Evolutionary conservation across 2,113 vertebrate genomes (phyloP).

Genomic region (Odontesthes bonariensis): DNA sequence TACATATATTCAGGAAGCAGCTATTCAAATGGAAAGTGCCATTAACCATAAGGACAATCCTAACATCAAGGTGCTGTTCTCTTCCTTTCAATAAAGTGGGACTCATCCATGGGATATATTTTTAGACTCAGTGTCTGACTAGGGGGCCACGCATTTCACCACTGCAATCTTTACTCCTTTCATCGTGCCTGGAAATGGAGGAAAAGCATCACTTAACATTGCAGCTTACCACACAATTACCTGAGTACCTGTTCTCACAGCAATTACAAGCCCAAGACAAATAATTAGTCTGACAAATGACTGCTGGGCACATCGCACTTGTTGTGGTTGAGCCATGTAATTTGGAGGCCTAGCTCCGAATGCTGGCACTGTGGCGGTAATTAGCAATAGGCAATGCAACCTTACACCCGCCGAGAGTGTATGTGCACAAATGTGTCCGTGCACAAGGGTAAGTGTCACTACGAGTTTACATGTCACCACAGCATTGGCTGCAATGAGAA

Average conservation of each 20-base stretch:
- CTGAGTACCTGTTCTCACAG: constrained; percentile 83
- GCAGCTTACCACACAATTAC: constrained; percentile 83
- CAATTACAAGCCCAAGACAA: constrained; percentile 85
- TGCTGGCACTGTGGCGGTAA: constrained; percentile 77
- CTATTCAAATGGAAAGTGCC: constrained; percentile 55
- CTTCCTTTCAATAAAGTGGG: constrained; percentile 40
- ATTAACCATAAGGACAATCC: constrained; percentile 63
- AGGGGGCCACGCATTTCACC: constrained; percentile 60
- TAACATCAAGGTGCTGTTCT: constrained; percentile 67
- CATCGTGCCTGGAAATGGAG: constrained; percentile 74
- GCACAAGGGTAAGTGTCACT: constrained; percentile 17
- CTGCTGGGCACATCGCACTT: constrained; percentile 81
- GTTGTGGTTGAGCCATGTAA: constrained; percentile 85
- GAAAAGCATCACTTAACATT: constrained; percentile 81
- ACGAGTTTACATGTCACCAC: constrained; percentile 62
- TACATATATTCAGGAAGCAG: constrained; percentile 64
- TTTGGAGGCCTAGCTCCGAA: constrained; percentile 78
- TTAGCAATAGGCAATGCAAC: constrained; percentile 80
- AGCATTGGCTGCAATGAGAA: constrained; percentile 58
- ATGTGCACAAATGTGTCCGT: constrained; percentile 19
- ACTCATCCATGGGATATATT: constrained; percentile 60
- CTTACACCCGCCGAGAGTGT: constrained; percentile 70
- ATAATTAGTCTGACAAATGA: constrained; percentile 87
- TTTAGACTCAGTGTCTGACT: constrained; percentile 67
- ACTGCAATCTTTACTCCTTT: constrained; percentile 65